Conservation (phyloP, 2,888 invertebrate genomes). For the Koerneria pararmatus region DNA sequence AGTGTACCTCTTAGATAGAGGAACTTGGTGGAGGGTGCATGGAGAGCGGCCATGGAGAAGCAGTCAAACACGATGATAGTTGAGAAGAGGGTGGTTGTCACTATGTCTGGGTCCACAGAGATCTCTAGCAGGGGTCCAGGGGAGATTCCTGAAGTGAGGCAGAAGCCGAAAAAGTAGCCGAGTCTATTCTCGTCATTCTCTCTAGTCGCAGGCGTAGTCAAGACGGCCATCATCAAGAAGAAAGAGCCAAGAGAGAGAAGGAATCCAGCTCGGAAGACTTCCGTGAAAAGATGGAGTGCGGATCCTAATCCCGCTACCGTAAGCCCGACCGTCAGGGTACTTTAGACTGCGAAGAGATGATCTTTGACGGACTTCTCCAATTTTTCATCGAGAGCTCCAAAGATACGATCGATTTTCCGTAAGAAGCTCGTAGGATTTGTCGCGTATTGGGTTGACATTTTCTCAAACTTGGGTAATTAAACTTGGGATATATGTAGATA, state of each 20-base stretch:
- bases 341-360: slow-evolving; percentile 93
- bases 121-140: slow-evolving; percentile 81
- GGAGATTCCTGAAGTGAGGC: slow-evolving; percentile 79
- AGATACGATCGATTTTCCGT: slow-evolving; percentile 35
- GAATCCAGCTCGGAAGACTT: slow-evolving; percentile 64
- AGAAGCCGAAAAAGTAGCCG: slow-evolving; percentile 80
- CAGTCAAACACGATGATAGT: slow-evolving; percentile 85
- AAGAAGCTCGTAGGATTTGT: slow-evolving; percentile 22
- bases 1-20: too few species aligned
- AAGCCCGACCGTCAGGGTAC: slow-evolving; percentile 80
- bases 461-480: too few species aligned
- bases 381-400: slow-evolving; percentile 39
- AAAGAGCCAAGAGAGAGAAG: slow-evolving; percentile 27
- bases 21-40: slow-evolving; percentile 73
- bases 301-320: slow-evolving; percentile 77
- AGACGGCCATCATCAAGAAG: slow-evolving; percentile 70
- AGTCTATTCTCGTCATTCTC: slow-evolving; percentile 70
- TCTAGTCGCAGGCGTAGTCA: slow-evolving; percentile 72
- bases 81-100: slow-evolving; percentile 61
- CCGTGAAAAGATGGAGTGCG: slow-evolving; percentile 76
- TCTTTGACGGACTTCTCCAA: slow-evolving; percentile 77
- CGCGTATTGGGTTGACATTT: too few species aligned
- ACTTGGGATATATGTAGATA: too few species aligned
- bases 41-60: slow-evolving; percentile 81
- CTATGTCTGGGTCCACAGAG: slow-evolving; percentile 71